Evolutionary conservation across 2,113 vertebrate species (phyloP), one percentile per base, ranked within the genome.

Genomic region (Shinisaurus crocodilurus): DNA sequence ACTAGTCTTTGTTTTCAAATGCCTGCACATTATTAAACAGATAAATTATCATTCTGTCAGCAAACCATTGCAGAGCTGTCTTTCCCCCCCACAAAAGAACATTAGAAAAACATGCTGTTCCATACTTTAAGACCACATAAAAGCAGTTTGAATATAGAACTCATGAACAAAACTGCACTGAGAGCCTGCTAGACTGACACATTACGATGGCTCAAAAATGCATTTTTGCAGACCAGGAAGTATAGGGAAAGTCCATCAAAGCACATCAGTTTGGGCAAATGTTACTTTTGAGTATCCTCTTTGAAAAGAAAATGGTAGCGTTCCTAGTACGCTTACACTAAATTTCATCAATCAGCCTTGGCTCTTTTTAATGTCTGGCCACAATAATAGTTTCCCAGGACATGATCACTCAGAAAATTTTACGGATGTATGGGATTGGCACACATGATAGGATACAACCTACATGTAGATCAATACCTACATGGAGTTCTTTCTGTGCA

Each of bases 91-190:
- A 6, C 48, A 85, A 79, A 77, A 85, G 89, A 90, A 79, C 82
- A 79, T 90, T 85, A 69, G 82, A 90, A 85, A 90, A 90, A 90
- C 75, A 85, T 67, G 82, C 82, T 57, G 82, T 85, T 85, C 89
- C 82, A 77, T 85, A 57, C 37, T 74, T 40, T 54, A 90, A 77
- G 34, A 77, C 82, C 74, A 43, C 74, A 90, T 90, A 85, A 77
- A 88, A 77, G 20, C 25, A 45, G 45, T 69, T 69, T 90, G n/a
- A 69, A 79, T 77, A 8, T 54, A 79, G n/a, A 54, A 90, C 9
- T 18, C 27, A 79, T 77, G 74, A 69, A 69, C 6, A 3, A 4
- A 90, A 67, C 57, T 45, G 79, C 45, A 40, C 27, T 69, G 25
- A 67, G 60, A 32, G 63, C 50, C 43, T 70, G n/a, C 20, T 81